These are phyloP conservation scores for Erpetoichthys calabaricus DNA, from an alignment of 2,797 vertebrate species.

Conservation along the genomic window DNA sequence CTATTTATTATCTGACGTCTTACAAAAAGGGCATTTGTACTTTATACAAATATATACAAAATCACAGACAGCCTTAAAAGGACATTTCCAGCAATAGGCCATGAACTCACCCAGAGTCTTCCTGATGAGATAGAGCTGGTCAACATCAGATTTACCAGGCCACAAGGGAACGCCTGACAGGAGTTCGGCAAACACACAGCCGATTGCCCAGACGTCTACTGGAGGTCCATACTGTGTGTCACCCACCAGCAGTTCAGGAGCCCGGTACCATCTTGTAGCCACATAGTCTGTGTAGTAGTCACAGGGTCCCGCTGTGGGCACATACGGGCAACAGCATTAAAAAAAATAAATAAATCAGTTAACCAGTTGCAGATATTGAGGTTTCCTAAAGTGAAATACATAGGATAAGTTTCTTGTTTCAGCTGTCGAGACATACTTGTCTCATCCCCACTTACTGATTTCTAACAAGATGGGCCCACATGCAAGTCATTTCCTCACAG, in stretches of 20 bases:
- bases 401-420: too few relatives aligned
- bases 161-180: constrained; percentile 73
- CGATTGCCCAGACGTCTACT: constrained; percentile 85
- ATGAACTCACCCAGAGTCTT: constrained; percentile 64
- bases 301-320: constrained; percentile 62
- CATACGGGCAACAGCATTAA: not conserved
- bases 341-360: constrained; percentile 8
- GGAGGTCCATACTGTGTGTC: constrained; percentile 81
- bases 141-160: constrained; percentile 83
- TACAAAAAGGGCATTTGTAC: too few relatives aligned
- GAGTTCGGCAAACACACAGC: constrained; percentile 84
- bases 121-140: constrained; percentile 83
- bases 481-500: too few relatives aligned
- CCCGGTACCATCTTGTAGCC: constrained; percentile 85
- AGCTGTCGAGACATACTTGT: too few relatives aligned
- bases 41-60: too few relatives aligned
- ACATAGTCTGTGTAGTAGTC: constrained; percentile 93
- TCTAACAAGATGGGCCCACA: too few relatives aligned
- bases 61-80: too few relatives aligned
- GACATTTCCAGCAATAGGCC: too few relatives aligned
- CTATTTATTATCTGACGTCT: too few relatives aligned
- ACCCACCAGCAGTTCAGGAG: constrained; percentile 79
- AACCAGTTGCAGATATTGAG: too few relatives aligned
- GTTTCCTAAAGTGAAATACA: too few relatives aligned
- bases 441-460: too few relatives aligned